These are phyloP conservation scores for Pterocles burchelli DNA, from an alignment of 2,113 vertebrate species.

Conservation along the genomic window DNA sequence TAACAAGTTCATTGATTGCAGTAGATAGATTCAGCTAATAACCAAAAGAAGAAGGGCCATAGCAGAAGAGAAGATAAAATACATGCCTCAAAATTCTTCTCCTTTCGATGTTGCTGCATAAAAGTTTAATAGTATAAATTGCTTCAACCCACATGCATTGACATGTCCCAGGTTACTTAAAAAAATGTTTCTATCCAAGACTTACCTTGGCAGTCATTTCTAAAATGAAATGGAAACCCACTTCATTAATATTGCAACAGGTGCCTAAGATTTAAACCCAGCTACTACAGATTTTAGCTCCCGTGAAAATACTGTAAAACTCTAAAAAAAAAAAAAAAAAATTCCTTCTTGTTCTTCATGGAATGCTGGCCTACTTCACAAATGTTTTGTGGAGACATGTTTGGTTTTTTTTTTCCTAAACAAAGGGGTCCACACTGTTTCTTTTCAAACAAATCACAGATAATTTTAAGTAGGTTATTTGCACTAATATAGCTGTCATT, in stretches of 20 bases:
- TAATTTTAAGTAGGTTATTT: neutral
- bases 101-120: neutral
- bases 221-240: neutral
- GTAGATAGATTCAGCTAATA: neutral
- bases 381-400: neutral
- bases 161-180: neutral
- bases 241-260: neutral
- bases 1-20: neutral
- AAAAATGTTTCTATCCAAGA: neutral
- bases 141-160: neutral
- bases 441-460: neutral
- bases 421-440: accelerated
- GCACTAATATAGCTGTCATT: neutral
- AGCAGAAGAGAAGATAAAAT: neutral
- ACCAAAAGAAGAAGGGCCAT: neutral
- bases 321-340: neutral
- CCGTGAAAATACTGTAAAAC: neutral
- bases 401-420: neutral
- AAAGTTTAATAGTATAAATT: neutral
- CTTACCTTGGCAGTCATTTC: neutral
- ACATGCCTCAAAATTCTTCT: neutral
- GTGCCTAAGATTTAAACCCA: neutral
- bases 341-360: neutral
- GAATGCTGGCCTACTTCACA: neutral
- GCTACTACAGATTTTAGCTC: neutral